Evolutionary conservation across 1,140 invertebrate species (phyloP), one percentile per base, ranked within the genome.

Genomic region (Neuroterus valhalla): DNA sequence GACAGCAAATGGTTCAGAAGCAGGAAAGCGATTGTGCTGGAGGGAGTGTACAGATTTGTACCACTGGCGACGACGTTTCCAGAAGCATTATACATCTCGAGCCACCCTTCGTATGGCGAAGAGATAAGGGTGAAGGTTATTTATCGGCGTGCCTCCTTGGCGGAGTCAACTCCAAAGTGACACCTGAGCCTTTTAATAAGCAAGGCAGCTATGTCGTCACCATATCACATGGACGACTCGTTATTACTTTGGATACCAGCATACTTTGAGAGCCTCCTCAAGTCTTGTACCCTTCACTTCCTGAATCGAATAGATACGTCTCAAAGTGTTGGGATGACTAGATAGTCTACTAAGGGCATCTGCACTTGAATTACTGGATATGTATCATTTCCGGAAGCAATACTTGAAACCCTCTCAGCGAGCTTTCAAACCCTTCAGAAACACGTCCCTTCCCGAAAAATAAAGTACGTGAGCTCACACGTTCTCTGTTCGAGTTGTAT

Each of bases 141-240:
- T 81, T 81, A 78, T 81, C 77, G 79, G 79, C 50, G 72, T 72
- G 72, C 68, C 77, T 76, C 77, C 79, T 78, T 73, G 55, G 55
- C 73, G 68, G 71, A 77, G 79, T 77, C 76, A 66, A 78, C 77
- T 76, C 74, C 76, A 76, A 79, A 79, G 80, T 81, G 77, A 77
- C 80, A 79, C 80, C 80, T 81, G 80, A 81, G 77, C 77, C 80
- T 76, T 81, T 81, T 81, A 81, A 78, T 81, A 81, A 79, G 80
- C 75, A 62, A 69, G 76, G 70, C 77, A 76, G 77, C 73, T 76
- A 46, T 72, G 48, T 66, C 66, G 71, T 75, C 74, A 68, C 79
- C 74, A 81, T 76, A 78, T 76, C 77, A 73, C 55, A 71, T 50
- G 68, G 48, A 69, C 72, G 75, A 72, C 67, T 45, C 75, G 80